Evolutionary conservation across 2,797 vertebrate genomes (phyloP), one percentile per base, ranked within the genome.

Genomic region (Neosilurus mollespiculum): DNA sequence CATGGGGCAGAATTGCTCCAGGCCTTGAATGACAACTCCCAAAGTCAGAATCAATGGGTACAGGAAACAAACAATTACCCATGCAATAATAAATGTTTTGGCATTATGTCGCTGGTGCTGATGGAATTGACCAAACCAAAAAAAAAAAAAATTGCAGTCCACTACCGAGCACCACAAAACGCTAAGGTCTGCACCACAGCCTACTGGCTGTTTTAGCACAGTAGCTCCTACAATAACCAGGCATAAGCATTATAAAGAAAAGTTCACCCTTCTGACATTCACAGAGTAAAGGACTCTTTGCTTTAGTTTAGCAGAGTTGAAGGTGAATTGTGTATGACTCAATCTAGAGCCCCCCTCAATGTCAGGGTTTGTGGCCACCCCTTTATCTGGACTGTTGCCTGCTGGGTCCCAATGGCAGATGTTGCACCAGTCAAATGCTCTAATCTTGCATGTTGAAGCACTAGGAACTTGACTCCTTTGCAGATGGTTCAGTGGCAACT

Each of bases 331-430:
- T 76, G 54, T 76, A 34, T 10, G 18, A 76, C 53, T 59, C 20
- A 4, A 59, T 76, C 34, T 76, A 59, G 26, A 34, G 16, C 16
- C 26, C 18, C 30, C 72, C 20, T 18, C 72, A 37, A 59, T 73
- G 54, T 53, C 54, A 22, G 54, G 54, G 58, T 37, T 20, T 59
- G 72, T 53, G 49, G 43, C 14, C 24, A 53, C 43, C 53, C 69
- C 14, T 53, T 72, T 72, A 72, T 53, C 43, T 49, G 53, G 54
- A 59, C 72, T 22, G 8, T 37, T 59, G 18, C 54, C 72, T 59
- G 72, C 54, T 76, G 72, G 18, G 54, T 76, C 26, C 72, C 65
- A n/a, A 49, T 37, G 12, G 75, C 61, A 58, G 65, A n/a, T 83
- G 75, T 58, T 70, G 54, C 49, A 20, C 58, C n/a, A 34, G 7